These are phyloP conservation scores for Monoplex corrugatus DNA, from an alignment of 2,888 invertebrate species.

Conservation along the genomic window DNA sequence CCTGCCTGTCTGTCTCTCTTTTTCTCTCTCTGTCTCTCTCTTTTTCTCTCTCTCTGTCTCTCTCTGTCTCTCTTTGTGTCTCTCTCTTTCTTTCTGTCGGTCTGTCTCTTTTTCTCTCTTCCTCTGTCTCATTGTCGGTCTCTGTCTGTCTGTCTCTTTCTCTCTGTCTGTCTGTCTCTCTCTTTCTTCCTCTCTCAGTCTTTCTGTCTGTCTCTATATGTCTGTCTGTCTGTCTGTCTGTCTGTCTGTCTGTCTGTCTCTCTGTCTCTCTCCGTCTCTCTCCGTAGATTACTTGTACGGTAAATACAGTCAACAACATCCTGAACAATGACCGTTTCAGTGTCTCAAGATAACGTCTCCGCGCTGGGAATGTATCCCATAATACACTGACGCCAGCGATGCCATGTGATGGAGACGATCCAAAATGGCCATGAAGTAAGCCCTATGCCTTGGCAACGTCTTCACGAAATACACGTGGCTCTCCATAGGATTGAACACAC, in stretches of 20 bases:
- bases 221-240: neutral
- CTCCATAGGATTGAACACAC: too few species aligned
- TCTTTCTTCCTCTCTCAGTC: too few species aligned
- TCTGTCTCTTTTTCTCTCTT: neutral
- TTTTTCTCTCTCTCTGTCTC: conserved; percentile 43
- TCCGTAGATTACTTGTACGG: neutral
- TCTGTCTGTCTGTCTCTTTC: neutral
- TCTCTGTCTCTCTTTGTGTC: neutral
- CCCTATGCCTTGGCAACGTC: too few species aligned
- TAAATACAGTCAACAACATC: too few species aligned
- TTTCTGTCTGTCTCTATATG: neutral
- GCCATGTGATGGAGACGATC: too few species aligned
- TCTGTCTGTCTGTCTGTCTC: neutral
- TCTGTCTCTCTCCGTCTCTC: neutral
- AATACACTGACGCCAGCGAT: too few species aligned
- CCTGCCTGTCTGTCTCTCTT: conserved; percentile 43
- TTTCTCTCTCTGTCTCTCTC: conserved; percentile 51
- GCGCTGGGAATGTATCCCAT: too few species aligned
- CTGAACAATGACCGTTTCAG: too few species aligned
- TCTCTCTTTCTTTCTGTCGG: neutral
- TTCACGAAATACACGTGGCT: too few species aligned
- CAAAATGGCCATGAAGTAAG: too few species aligned
- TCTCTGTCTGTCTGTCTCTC: neutral
- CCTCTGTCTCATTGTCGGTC: neutral
- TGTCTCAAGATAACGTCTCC: too few species aligned